phyloP scores from a whole-genome alignment of 2,888 invertebrate genomes.

The Amitus sp. region DNA sequence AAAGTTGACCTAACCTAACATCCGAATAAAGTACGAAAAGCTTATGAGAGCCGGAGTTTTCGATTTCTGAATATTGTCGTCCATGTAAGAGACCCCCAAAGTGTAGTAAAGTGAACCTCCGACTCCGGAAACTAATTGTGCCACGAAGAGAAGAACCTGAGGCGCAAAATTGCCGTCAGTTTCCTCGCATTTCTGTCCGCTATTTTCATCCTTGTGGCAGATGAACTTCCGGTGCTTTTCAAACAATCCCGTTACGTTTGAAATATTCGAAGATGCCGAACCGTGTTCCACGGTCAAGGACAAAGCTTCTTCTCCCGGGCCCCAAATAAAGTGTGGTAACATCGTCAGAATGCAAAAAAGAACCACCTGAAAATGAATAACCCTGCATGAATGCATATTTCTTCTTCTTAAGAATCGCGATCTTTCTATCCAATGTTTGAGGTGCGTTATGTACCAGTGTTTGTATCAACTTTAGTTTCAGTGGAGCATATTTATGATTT shows the following conservation, averaged over 20 bases:
- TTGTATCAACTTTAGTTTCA: slow-evolving; percentile 9
- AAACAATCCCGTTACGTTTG: slow-evolving; percentile 65
- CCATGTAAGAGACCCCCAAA: slow-evolving; percentile 78
- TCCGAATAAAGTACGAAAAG: slow-evolving; percentile 74
- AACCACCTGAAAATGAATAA: slow-evolving; percentile 63
- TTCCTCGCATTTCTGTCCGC: slow-evolving; percentile 65
- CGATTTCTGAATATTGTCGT: slow-evolving; percentile 79
- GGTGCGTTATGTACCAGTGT: neutral
- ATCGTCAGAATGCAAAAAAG: slow-evolving; percentile 75
- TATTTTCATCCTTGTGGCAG: slow-evolving; percentile 64
- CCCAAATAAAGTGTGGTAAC: slow-evolving; percentile 76
- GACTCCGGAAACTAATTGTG: slow-evolving; percentile 77
- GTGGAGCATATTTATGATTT: slow-evolving; percentile 13
- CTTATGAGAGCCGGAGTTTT: slow-evolving; percentile 78
- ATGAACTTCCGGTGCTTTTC: slow-evolving; percentile 70
- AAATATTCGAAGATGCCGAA: slow-evolving; percentile 57
- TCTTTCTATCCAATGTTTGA: too few species aligned
- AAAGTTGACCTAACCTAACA: too few species aligned
- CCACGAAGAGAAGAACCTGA: slow-evolving; percentile 72
- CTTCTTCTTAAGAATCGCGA: neutral
- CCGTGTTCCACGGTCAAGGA: slow-evolving; percentile 72
- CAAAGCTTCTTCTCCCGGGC: slow-evolving; percentile 75
- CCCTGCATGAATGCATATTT: neutral
- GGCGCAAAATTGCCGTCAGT: slow-evolving; percentile 72
- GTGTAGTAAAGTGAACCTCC: slow-evolving; percentile 77